Conservation (phyloP, 2,888 invertebrate species). For the Muscina levida region DNA sequence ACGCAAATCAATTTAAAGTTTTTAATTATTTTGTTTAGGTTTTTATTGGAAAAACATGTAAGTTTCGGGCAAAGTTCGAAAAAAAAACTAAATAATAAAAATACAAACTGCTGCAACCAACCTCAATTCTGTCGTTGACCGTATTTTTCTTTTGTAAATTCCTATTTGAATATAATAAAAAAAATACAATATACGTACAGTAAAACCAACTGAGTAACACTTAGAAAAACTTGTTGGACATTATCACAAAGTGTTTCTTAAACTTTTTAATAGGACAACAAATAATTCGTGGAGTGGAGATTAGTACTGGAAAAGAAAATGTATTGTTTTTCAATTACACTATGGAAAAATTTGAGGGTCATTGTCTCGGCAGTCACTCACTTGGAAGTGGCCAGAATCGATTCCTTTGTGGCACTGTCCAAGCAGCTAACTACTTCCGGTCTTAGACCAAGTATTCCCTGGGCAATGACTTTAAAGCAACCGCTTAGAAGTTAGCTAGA, state of each 20-base stretch:
- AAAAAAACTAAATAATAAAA: neutral
- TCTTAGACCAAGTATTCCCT: too few species aligned
- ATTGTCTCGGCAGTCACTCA: too few species aligned
- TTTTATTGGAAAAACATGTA: constrained; percentile 24
- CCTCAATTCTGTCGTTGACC: constrained; percentile 3
- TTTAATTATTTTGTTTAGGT: constrained; percentile 16
- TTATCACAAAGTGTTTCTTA: neutral
- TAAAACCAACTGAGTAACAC: neutral
- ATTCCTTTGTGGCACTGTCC: too few species aligned
- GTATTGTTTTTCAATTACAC: too few species aligned
- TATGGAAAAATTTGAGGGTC: too few species aligned
- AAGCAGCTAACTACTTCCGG: too few species aligned
- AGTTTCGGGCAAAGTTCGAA: constrained; percentile 31
- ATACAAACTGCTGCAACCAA: neutral
- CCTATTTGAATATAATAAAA: constrained; percentile 20
- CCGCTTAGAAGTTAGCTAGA: too few species aligned
- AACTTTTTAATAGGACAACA: neutral
- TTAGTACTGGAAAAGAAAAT: too few species aligned
- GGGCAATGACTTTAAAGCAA: too few species aligned
- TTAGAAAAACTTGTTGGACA: neutral
- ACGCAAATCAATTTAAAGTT: constrained; percentile 15
- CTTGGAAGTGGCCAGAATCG: too few species aligned
- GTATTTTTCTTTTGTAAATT: constrained; percentile 1
- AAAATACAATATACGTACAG: neutral
- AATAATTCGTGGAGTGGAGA: neutral